A percentile compares a stretch with the other conserved stretches of the same genome.
Conservation (phyloP, 2,797 vertebrate genomes). For the Gymnoscopelus microlampas region DNA sequence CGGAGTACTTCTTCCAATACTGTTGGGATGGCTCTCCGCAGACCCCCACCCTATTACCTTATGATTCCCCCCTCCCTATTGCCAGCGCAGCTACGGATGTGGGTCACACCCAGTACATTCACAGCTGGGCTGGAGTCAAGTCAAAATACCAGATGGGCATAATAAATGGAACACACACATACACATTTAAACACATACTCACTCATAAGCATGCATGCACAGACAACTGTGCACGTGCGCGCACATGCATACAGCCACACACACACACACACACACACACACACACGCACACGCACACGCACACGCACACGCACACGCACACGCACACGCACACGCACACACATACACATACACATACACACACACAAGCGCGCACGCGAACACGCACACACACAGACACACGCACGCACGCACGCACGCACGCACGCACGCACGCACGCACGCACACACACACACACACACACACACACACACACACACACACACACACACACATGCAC, state of each 20-base stretch:
- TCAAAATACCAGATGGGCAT: conserved; percentile 55
- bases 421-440: conserved; percentile 1
- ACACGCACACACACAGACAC: background rate
- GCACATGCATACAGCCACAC: conserved; percentile 24
- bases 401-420: background rate
- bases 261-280: conserved; percentile 43
- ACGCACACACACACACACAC: background rate
- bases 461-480: no score
- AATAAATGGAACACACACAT: conserved; percentile 37
- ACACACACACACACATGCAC: no score
- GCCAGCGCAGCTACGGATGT: conserved; percentile 66
- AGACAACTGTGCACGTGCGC: conserved; percentile 35
- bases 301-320: conserved; percentile 26
- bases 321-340: conserved; percentile 4
- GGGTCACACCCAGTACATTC: conserved; percentile 56
- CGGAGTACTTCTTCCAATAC: no score
- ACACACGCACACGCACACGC: conserved; percentile 33
- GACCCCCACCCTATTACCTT: conserved; percentile 34
- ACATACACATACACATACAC: background rate
- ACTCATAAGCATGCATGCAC: conserved; percentile 28
- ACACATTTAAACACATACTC: conserved; percentile 49
- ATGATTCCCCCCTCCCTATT: conserved; percentile 38
- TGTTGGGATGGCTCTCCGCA: conserved; percentile 42
- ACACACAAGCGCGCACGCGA: background rate
- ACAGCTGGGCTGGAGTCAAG: conserved; percentile 47